A percentile compares a stretch with the other conserved stretches of the same genome.
Evolutionary conservation across 2,797 vertebrate species (phyloP).

Genomic region (Poecilia picta): DNA sequence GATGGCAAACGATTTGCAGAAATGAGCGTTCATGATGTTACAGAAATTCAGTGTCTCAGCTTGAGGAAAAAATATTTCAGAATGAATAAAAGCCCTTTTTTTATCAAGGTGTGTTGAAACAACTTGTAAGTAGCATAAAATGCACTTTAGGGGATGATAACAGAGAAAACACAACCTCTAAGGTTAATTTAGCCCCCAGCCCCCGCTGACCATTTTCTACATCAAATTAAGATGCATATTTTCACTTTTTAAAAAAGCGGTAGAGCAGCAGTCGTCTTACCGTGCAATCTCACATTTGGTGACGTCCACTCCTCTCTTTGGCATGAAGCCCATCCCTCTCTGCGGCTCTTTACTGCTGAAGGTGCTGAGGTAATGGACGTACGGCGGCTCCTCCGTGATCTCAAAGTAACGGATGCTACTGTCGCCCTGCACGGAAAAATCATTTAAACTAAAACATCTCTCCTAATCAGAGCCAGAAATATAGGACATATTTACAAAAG

Average conservation of each 20-base stretch:
- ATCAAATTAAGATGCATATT: background rate
- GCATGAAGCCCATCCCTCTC: slow-evolving; percentile 98
- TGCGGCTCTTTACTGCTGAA: slow-evolving; percentile 98
- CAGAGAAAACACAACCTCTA: background rate
- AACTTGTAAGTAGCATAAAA: background rate
- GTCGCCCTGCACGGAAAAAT: slow-evolving; percentile 85
- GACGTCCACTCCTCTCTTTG: slow-evolving; percentile 95
- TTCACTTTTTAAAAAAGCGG: too few species aligned
- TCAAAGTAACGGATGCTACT: slow-evolving; percentile 98
- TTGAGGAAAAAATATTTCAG: background rate
- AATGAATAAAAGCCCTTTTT: background rate
- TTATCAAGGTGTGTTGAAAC: background rate
- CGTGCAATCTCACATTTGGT: slow-evolving; percentile 97
- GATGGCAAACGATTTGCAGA: background rate
- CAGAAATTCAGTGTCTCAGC: background rate
- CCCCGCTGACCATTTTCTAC: background rate
- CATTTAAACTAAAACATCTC: background rate
- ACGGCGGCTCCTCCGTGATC: slow-evolving; percentile 93
- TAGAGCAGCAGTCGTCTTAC: slow-evolving; percentile 66
- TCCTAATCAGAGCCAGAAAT: background rate
- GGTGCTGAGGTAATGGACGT: slow-evolving; percentile 96
- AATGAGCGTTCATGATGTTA: background rate
- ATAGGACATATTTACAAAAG: background rate
- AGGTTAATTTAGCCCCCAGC: background rate
- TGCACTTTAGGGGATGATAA: background rate